Evolutionary conservation across 2,113 vertebrate genomes (phyloP).

Genomic region (Labeo rohita): DNA sequence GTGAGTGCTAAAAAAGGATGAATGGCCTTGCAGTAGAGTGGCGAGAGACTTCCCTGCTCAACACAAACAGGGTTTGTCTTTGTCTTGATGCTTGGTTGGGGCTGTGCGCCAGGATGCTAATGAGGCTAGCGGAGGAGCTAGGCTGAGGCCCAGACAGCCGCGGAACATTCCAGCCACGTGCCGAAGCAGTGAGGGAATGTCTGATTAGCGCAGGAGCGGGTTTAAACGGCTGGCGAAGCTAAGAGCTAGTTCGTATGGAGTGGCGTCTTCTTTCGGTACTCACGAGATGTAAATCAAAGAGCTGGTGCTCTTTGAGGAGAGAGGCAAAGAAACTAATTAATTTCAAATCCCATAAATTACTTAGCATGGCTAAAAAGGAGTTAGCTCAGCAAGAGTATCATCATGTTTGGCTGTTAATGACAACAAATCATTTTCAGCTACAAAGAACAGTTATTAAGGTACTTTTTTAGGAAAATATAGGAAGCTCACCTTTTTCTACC

Average conservation of each 20-base stretch:
- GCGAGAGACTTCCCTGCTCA: constrained; percentile 40
- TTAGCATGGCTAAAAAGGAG: constrained; percentile 18
- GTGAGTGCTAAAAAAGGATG: constrained; percentile 33
- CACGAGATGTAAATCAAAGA: constrained; percentile 17
- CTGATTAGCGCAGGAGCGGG: constrained; percentile 37
- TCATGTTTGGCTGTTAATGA: constrained; percentile 24
- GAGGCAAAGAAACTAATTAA: constrained; percentile 54
- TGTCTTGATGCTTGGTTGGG: constrained; percentile 38
- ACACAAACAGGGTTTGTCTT: constrained; percentile 49
- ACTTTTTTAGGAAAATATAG: background rate
- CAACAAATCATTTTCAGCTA: constrained; percentile 27
- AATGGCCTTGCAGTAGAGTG: constrained; percentile 38
- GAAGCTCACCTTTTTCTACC: background rate
- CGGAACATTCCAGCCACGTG: constrained; percentile 51
- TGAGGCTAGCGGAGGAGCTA: constrained; percentile 47
- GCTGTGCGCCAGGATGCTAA: constrained; percentile 54
- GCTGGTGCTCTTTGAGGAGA: background rate
- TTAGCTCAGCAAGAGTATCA: constrained; percentile 38
- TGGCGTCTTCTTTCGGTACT: background rate
- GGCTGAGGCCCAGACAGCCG: constrained; percentile 11
- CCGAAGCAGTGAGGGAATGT: constrained; percentile 39
- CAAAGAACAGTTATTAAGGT: constrained; percentile 9
- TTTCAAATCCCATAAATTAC: constrained; percentile 37
- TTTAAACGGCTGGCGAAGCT: background rate
- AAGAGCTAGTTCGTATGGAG: background rate